Base-by-base conservation (phyloP, 2,113 vertebrate genomes). In the Paracanthobrama guichenoti region DNA sequence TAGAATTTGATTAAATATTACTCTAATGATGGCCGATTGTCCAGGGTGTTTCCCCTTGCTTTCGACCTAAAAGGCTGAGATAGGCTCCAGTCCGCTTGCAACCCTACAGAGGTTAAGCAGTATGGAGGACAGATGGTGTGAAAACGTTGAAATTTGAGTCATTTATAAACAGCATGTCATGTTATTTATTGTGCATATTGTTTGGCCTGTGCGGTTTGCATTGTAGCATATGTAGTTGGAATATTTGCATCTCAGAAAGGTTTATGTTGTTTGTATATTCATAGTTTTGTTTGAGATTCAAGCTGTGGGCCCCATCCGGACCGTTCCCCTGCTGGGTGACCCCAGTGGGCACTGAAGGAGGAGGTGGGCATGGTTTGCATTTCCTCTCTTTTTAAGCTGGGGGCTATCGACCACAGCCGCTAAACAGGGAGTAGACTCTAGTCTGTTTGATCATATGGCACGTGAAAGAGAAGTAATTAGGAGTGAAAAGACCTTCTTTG, bases 351-450 rank as follows among this genome's bases (percentile, higher is more conserved):
- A 78, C 69, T 75, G 81, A 50, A 35, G 64, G 78, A 46, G 42
- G 79, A 80, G 74, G 69, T 73, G 64, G 75, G 72, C 59, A 69
- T 82, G 87, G 77, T 76, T 85, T 80, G 44, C 78, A 74, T 88
- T 88, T 82, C 82, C 79, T 86, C 50, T 18, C 31, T 72, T 78
- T 75, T 44, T 53, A 76, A 84, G 64, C 44, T 80, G 6, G 16
- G 20, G 55, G 64, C 66, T 80, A 60, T 72, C 18, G 53, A 59
- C 84, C 67, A 31, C 53, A 72, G 75, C 35, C 74, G 4, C 35
- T 69, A 60, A 69, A 84, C 75, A 72, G n/a, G 67, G 73, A 84
- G 62, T 59, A 64, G 74, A 31, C 46, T 48, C 73, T 6, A 16
- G 50, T 55, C 22, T 39, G 48, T 55, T 79, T 31, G 67, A 64